A percentile compares a stretch with the other conserved stretches of the same genome.
These are phyloP conservation scores for Lonchura striata DNA, from an alignment of 2,113 vertebrate species.

Conservation along the genomic window DNA sequence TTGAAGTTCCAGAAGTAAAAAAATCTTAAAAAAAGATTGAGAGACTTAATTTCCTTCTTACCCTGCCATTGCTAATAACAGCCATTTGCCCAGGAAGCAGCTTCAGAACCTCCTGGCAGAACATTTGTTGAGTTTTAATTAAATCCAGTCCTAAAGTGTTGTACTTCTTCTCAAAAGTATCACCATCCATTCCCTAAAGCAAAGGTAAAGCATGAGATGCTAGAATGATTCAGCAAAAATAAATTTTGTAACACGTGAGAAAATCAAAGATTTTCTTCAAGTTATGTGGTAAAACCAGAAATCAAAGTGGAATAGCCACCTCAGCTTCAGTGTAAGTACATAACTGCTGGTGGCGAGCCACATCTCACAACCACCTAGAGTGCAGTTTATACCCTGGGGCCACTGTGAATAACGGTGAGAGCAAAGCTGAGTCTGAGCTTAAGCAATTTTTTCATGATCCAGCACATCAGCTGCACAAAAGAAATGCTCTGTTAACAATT, in stretches of 20 bases:
- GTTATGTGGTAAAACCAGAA: not conserved
- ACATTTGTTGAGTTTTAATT: slow-evolving; percentile 86
- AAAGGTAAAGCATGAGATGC: slow-evolving; percentile 9
- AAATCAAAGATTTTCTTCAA: not conserved
- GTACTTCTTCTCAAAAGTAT: slow-evolving; percentile 93
- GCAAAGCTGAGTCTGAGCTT: not conserved
- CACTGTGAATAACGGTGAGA: not conserved
- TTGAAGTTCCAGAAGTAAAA: not conserved
- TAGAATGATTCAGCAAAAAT: not conserved
- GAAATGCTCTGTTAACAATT: not conserved
- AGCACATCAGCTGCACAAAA: not conserved
- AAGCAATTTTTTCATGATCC: not conserved
- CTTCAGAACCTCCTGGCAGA: slow-evolving; percentile 88
- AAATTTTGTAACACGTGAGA: not conserved
- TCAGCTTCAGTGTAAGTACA: not conserved
- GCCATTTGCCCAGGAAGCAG: slow-evolving; percentile 83
- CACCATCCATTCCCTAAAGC: slow-evolving; percentile 83
- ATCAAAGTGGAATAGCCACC: not conserved
- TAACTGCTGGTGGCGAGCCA: not conserved
- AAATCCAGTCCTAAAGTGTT: slow-evolving; percentile 89
- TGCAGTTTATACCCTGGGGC: not conserved
- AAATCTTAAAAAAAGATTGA: not conserved
- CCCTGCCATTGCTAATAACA: slow-evolving; percentile 91
- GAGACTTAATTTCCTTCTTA: slow-evolving; percentile 70
- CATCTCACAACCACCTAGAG: accelerated